Conservation (phyloP, 2,113 vertebrate species). For the Xiphias gladius region DNA sequence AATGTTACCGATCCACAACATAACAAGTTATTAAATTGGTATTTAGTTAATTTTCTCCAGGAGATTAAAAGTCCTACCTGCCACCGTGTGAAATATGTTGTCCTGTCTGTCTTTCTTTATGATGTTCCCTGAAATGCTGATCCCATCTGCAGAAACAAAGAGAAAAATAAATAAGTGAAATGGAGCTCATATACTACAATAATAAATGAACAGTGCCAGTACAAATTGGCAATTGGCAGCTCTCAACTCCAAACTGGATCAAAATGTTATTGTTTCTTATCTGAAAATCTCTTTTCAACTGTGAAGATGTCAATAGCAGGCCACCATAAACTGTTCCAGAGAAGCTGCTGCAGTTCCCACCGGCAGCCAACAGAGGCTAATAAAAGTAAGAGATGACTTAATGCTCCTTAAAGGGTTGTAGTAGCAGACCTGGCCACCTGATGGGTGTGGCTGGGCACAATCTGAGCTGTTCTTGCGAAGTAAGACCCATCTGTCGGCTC, state of each 20-base stretch:
- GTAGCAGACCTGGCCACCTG: slow-evolving; percentile 27
- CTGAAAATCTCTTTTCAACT: not conserved
- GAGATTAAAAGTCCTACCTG: slow-evolving; percentile 64
- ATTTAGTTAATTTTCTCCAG: not conserved
- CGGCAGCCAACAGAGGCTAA: slow-evolving; percentile 4
- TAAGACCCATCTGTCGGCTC: slow-evolving; percentile 6
- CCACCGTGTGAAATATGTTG: slow-evolving; percentile 41
- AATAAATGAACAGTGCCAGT: not conserved
- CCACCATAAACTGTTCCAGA: not conserved
- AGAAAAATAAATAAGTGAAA: slow-evolving; percentile 9
- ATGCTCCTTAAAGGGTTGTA: slow-evolving; percentile 12
- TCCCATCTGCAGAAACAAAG: slow-evolving; percentile 80
- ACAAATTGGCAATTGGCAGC: not conserved
- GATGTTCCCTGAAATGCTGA: slow-evolving; percentile 53
- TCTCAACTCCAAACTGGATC: not conserved
- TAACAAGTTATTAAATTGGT: slow-evolving; percentile 31
- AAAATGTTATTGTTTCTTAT: not conserved
- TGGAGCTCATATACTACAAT: not conserved
- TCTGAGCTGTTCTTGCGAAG: slow-evolving; percentile 16
- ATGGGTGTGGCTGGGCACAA: slow-evolving; percentile 31
- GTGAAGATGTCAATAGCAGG: not conserved
- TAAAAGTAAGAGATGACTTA: slow-evolving; percentile 19
- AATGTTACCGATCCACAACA: slow-evolving; percentile 15
- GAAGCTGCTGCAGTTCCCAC: not conserved
- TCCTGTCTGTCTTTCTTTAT: slow-evolving; percentile 67